Base-by-base conservation (phyloP, 2,797 vertebrate genomes). In the Heterohyrax brucei region DNA sequence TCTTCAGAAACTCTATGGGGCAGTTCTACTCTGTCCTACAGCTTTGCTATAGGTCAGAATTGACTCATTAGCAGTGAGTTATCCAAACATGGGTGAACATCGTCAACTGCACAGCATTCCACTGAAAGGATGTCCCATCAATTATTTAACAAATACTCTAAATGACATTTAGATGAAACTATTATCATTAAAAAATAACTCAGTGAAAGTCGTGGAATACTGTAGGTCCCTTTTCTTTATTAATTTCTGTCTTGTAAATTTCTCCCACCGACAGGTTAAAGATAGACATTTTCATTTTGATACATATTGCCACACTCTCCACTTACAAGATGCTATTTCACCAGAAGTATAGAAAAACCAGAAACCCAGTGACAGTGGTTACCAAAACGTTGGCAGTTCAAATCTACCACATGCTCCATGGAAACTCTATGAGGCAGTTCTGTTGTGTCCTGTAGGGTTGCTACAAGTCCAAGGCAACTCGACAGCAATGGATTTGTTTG, bases 221-320 rank as follows among this genome's bases (percentile, higher is more conserved):
- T 56, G 70, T 62, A 8, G 82, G 28, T 3, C 14, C 10, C 4
- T 66, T 89, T 93, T 62, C 62, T 14, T 56, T 81, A 78, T 61
- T 72, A 77, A 82, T 48, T 86, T 78, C 33, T 56, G 62, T 89
- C 89, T 24, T 16, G 46, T 81, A 86, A 77, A 64, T 62, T 95
- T 1, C 48, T 24, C 6, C 87, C 87, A 64, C 56, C 78, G 2
- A 10, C 4, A 59, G 84, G 10, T 68, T 70, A 92, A 93, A 91
- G 62, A 61, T 21, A 12, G 24, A 59, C 24, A 78, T 72, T 87
- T 92, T 95, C 30, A 68, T 64, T 93, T 77, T n/a, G 46, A 61
- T 30, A 33, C 4, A 3, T 62, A 56, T 64, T 24, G 19, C 22
- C 56, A 84, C 66, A 85, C n/a, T 92, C 48, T 89, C 56, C 21